Percentiles rank a stretch among this genome's conserved stretches.
phyloP scores from a whole-genome alignment of 2,888 invertebrate species.

The Mamestra brassicae region DNA sequence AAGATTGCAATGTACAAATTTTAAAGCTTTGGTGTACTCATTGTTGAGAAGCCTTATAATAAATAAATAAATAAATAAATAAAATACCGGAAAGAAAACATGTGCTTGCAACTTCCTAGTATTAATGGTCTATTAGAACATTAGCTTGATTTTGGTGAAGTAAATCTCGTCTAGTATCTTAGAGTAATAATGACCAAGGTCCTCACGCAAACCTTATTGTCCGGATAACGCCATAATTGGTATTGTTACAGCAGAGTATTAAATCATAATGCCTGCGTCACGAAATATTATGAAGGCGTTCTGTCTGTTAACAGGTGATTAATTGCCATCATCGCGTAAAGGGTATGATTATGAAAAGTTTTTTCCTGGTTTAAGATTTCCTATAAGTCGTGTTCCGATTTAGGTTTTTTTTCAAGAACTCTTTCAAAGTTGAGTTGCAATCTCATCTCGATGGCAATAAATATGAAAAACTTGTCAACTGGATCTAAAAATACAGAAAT shows the following conservation, averaged over 20 bases:
- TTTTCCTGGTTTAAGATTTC: neutral
- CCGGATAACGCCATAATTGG: slow-evolving; percentile 24
- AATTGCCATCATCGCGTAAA: slow-evolving; percentile 23
- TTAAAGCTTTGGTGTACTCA: too few relatives aligned
- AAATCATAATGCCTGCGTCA: slow-evolving; percentile 35
- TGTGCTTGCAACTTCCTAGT: neutral
- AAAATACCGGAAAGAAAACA: too few relatives aligned
- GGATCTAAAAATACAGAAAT: too few relatives aligned
- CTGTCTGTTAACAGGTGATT: slow-evolving; percentile 22
- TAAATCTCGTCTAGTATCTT: neutral
- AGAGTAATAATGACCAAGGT: slow-evolving; percentile 20
- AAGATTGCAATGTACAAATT: too few relatives aligned
- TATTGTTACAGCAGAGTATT: slow-evolving; percentile 19
- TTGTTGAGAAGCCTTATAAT: too few relatives aligned
- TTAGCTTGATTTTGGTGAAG: slow-evolving; percentile 1
- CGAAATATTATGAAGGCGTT: slow-evolving; percentile 28
- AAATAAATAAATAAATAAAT: too few relatives aligned
- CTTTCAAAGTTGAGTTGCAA: too few relatives aligned
- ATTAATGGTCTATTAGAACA: neutral
- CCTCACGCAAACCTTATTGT: slow-evolving; percentile 25
- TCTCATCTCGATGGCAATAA: too few relatives aligned
- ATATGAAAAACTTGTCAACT: too few relatives aligned
- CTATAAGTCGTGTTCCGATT: neutral
- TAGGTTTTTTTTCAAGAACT: neutral
- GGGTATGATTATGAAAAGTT: neutral